phyloP scores from a whole-genome alignment of 30 jellyfish, hydroid and myxozoan genomes.

The Rhopilema esculentum region DNA sequence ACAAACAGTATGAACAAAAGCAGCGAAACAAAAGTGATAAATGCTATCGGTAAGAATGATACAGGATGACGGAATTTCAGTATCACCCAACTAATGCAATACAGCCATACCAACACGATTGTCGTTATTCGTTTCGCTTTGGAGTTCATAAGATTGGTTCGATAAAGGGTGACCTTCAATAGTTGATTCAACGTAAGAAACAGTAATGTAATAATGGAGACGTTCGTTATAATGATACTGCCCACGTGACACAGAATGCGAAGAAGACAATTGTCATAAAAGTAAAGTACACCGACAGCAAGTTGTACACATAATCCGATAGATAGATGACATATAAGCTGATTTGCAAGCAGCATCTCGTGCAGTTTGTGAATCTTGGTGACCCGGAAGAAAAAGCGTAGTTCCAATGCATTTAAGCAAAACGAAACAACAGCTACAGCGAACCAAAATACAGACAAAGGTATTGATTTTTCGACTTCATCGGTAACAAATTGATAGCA shows the following conservation, averaged over 20 bases:
- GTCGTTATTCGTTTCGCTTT: background rate
- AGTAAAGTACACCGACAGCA: background rate
- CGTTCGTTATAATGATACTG: background rate
- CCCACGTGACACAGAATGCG: constrained; percentile 9
- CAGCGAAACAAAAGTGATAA: background rate
- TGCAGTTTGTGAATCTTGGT: background rate
- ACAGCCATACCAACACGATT: background rate
- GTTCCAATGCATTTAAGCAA: background rate
- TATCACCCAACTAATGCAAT: background rate
- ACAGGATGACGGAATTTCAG: background rate
- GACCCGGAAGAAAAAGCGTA: constrained; percentile 8
- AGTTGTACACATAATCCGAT: constrained; percentile 1
- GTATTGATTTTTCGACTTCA: background rate
- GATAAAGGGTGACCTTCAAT: background rate
- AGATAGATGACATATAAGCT: constrained; percentile 12
- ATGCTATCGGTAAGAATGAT: background rate
- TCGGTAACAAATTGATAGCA: constrained; percentile 7
- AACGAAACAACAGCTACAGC: background rate
- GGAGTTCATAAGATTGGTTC: background rate
- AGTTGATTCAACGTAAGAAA: constrained; percentile 19
- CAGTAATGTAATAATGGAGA: constrained; percentile 6
- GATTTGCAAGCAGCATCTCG: constrained; percentile 4
- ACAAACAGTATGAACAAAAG: background rate
- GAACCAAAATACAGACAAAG: constrained; percentile 2
- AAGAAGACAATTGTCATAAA: constrained; percentile 6